Evolutionary conservation across 2,888 invertebrate genomes (phyloP).

Genomic region (Desoria tigrina): DNA sequence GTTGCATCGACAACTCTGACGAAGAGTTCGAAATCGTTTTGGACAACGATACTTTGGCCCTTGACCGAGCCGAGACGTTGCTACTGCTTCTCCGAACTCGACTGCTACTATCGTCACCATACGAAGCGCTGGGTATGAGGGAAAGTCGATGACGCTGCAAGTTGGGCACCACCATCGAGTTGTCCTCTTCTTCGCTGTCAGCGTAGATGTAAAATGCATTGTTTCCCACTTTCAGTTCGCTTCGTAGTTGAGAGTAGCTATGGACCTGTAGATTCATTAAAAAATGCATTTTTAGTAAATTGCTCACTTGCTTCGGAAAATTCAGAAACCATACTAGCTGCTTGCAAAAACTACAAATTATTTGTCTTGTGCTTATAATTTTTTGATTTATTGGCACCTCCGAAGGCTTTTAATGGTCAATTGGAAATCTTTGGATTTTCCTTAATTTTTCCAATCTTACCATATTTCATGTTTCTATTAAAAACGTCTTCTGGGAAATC

Average conservation of each 20-base stretch:
- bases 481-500: too few relatives aligned
- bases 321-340: background rate
- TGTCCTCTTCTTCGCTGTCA: slow-evolving; percentile 24
- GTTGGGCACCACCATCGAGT: slow-evolving; percentile 16
- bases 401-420: too few relatives aligned
- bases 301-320: too few relatives aligned
- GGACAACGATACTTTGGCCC: slow-evolving; percentile 8
- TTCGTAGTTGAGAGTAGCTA: slow-evolving; percentile 88
- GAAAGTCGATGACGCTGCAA: slow-evolving; percentile 27
- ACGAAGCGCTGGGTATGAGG: background rate
- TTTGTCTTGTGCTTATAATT: too few relatives aligned
- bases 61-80: background rate
- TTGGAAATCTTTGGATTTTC: too few relatives aligned
- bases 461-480: too few relatives aligned
- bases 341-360: background rate
- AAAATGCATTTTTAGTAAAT: too few relatives aligned
- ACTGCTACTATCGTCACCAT: background rate
- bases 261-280: slow-evolving; percentile 74
- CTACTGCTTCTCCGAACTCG: slow-evolving; percentile 3
- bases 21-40: slow-evolving; percentile 42
- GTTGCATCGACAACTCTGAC: slow-evolving; percentile 34
- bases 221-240: slow-evolving; percentile 62
- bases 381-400: too few relatives aligned
- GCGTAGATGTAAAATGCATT: slow-evolving; percentile 49
- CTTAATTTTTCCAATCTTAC: too few relatives aligned